Evolutionary conservation across 2,888 invertebrate genomes (phyloP).

Genomic region (Leptopilina drosophilae): DNA sequence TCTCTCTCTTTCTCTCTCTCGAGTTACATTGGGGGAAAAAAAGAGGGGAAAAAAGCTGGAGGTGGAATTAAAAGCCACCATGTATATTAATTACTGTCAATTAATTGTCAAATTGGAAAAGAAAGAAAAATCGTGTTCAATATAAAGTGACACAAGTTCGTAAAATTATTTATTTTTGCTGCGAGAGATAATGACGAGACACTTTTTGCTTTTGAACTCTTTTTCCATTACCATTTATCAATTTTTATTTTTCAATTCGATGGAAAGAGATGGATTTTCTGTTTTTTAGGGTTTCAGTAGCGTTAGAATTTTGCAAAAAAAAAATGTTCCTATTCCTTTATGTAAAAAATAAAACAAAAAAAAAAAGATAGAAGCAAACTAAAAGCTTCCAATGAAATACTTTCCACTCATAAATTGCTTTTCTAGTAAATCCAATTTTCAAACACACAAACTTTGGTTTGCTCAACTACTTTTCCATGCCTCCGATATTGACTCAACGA

Average conservation of each 20-base stretch:
- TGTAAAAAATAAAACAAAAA: neutral
- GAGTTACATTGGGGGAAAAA: neutral
- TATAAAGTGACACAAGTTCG: no score
- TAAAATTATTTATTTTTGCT: no score
- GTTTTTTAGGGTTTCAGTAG: no score
- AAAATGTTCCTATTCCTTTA: no score
- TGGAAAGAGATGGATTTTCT: no score
- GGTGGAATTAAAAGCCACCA: slow-evolving; percentile 42
- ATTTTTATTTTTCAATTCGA: no score
- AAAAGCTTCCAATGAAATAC: slow-evolving; percentile 9
- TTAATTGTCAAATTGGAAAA: slow-evolving; percentile 48
- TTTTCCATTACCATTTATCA: no score
- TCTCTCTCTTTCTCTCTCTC: neutral
- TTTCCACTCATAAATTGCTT: slow-evolving; percentile 14
- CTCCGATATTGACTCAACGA: slow-evolving; percentile 12
- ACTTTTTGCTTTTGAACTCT: no score
- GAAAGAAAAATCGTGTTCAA: neutral
- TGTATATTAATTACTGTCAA: slow-evolving; percentile 55
- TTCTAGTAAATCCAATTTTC: slow-evolving; percentile 17
- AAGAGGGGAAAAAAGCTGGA: neutral
- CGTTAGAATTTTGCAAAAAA: no score
- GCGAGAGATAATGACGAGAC: no score
- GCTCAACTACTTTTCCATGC: slow-evolving; percentile 2
- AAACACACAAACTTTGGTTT: slow-evolving; percentile 9
- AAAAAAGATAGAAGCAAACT: neutral